A percentile compares a stretch with the other conserved stretches of the same genome.
These are phyloP conservation scores for Chanos chanos DNA, from an alignment of 2,797 vertebrate species.

Conservation along the genomic window DNA sequence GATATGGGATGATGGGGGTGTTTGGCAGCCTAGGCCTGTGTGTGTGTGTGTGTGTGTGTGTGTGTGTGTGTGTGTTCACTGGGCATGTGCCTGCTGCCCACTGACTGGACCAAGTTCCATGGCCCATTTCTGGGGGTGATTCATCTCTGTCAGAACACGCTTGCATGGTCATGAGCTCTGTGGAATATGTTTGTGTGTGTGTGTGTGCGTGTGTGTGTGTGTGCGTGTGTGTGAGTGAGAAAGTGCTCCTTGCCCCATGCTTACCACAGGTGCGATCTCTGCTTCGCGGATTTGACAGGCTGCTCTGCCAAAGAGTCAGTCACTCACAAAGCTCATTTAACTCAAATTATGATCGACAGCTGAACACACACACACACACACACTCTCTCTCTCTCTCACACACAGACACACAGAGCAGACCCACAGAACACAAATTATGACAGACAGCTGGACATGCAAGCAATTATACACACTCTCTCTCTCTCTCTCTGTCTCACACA, in stretches of 20 bases:
- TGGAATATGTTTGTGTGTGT: too few relatives aligned
- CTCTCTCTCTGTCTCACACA: slow-evolving; percentile 36
- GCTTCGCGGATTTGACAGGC: slow-evolving; percentile 55
- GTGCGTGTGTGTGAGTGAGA: slow-evolving; percentile 5
- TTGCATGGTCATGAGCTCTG: too few relatives aligned
- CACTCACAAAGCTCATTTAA: slow-evolving; percentile 40
- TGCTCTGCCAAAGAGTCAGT: slow-evolving; percentile 41
- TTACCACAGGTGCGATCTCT: slow-evolving; percentile 68
- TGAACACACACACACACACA: slow-evolving; percentile 25
- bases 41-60: neutral
- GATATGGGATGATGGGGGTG: slow-evolving; percentile 12
- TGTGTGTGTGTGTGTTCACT: neutral
- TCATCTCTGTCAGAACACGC: too few relatives aligned
- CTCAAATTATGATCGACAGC: slow-evolving; percentile 53
- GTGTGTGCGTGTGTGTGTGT: neutral
- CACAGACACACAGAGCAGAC: neutral
- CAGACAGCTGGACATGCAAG: neutral
- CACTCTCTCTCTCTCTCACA: neutral
- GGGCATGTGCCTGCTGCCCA: slow-evolving; percentile 45
- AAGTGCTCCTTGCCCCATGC: slow-evolving; percentile 44
- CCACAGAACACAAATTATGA: slow-evolving; percentile 4
- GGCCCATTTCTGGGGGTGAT: too few relatives aligned
- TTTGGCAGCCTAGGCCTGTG: too few relatives aligned
- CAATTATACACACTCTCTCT: slow-evolving; percentile 41
- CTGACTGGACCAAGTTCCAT: slow-evolving; percentile 65